Percentiles rank a stretch among this genome's conserved stretches.
Evolutionary conservation across 2,797 vertebrate genomes (phyloP).

Genomic region (Valencia hispanica): DNA sequence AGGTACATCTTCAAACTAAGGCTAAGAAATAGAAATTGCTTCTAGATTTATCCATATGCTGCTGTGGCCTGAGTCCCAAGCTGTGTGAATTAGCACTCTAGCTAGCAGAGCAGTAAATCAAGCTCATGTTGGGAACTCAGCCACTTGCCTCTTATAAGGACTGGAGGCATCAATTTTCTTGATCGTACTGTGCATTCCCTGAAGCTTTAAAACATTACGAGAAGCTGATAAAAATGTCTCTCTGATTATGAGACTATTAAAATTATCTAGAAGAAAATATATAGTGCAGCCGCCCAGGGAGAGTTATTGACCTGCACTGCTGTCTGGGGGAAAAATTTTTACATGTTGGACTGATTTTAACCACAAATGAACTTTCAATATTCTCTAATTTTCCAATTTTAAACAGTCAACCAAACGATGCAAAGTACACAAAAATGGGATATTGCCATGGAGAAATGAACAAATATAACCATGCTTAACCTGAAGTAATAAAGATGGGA

Average conservation of each 20-base stretch:
- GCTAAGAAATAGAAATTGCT: slow-evolving; percentile 42
- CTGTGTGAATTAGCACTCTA: slow-evolving; percentile 27
- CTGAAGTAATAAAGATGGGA: slow-evolving; percentile 16
- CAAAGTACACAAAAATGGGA: background rate
- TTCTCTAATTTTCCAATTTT: background rate
- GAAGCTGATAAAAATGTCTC: slow-evolving; percentile 35
- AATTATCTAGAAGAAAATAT: slow-evolving; percentile 33
- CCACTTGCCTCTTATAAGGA: slow-evolving; percentile 27
- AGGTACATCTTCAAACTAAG: slow-evolving; percentile 19
- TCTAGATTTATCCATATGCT: slow-evolving; percentile 52
- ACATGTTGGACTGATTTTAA: slow-evolving; percentile 1
- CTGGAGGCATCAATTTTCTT: slow-evolving; percentile 42
- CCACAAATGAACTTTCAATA: background rate
- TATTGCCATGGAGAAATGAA: background rate
- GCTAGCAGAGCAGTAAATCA: slow-evolving; percentile 60
- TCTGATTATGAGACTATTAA: slow-evolving; percentile 38
- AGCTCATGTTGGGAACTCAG: slow-evolving; percentile 58
- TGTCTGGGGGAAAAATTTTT: background rate
- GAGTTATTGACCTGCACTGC: background rate
- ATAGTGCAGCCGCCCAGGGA: slow-evolving; percentile 4
- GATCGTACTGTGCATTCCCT: slow-evolving; percentile 29
- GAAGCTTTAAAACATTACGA: slow-evolving; percentile 41
- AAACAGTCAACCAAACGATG: background rate
- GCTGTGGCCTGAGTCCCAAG: slow-evolving; percentile 30
- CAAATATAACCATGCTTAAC: background rate